phyloP scores from a whole-genome alignment of 2,888 invertebrate genomes.

The Magallana nippona region DNA sequence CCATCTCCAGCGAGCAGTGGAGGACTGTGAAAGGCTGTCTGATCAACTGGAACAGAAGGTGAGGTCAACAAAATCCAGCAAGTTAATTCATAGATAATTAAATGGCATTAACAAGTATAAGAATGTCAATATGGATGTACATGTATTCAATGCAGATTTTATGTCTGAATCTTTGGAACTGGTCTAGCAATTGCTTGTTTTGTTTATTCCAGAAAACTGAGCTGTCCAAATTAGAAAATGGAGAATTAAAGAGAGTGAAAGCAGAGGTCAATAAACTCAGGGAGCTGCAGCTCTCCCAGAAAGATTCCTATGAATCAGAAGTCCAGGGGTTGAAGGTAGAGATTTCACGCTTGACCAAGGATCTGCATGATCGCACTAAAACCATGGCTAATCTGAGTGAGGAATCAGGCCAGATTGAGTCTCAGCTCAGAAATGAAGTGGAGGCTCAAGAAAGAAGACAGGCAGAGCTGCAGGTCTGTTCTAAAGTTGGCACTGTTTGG shows the following conservation, averaged over 20 bases:
- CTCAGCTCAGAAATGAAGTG: constrained; percentile 61
- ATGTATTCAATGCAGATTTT: no score
- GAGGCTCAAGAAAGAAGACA: constrained; percentile 63
- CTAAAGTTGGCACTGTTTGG: background rate
- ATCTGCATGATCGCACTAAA: constrained; percentile 65
- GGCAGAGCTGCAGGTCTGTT: constrained; percentile 70
- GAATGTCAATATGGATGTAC: no score
- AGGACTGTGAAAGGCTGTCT: constrained; percentile 56
- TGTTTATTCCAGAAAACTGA: constrained; percentile 60
- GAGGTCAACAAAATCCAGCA: background rate
- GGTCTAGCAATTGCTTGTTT: background rate
- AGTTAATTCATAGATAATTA: no score
- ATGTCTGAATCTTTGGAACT: no score
- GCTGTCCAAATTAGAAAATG: constrained; percentile 58
- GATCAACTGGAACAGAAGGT: constrained; percentile 63
- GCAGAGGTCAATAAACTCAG: constrained; percentile 61
- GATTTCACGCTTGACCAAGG: constrained; percentile 64
- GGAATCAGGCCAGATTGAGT: constrained; percentile 62
- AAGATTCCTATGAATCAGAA: constrained; percentile 64
- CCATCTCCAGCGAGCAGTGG: constrained; percentile 56
- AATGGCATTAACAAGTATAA: no score
- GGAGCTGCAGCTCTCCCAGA: constrained; percentile 55
- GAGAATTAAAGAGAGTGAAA: constrained; percentile 61
- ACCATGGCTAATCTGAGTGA: constrained; percentile 61
- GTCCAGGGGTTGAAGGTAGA: constrained; percentile 66